phyloP scores from a whole-genome alignment of 2,797 vertebrate species.

The Choloepus didactylus region DNA sequence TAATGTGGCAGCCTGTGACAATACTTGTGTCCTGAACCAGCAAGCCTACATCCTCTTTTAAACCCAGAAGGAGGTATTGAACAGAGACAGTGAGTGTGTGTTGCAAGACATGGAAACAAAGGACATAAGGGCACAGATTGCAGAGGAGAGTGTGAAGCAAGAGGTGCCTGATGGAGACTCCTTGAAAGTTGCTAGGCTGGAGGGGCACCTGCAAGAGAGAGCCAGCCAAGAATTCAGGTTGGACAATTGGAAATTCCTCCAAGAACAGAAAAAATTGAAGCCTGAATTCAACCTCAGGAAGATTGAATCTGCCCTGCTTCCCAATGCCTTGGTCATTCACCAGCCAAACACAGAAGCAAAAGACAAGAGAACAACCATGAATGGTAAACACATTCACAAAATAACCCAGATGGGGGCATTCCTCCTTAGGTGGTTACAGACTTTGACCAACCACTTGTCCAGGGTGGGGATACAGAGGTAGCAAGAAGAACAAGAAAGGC shows the following conservation, averaged over 20 bases:
- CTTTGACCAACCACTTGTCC: accelerated
- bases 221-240: neutral
- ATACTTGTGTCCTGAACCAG: neutral
- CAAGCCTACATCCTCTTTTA: neutral
- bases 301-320: accelerated
- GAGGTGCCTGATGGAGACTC: neutral
- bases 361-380: neutral
- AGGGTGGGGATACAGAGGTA: neutral
- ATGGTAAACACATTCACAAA: accelerated
- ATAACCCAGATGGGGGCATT: accelerated
- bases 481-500: neutral
- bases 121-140: neutral
- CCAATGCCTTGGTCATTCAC: accelerated
- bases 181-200: neutral
- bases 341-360: accelerated
- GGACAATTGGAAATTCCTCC: neutral
- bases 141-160: accelerated
- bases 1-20: too few relatives aligned
- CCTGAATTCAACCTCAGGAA: neutral
- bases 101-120: accelerated
- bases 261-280: accelerated
- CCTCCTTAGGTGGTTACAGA: neutral
- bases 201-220: accelerated
- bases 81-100: accelerated
- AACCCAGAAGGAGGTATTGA: too few relatives aligned